A percentile compares a stretch with the other conserved stretches of the same genome.
phyloP scores from a whole-genome alignment of 2,888 invertebrate species.

The Unio delphinus region DNA sequence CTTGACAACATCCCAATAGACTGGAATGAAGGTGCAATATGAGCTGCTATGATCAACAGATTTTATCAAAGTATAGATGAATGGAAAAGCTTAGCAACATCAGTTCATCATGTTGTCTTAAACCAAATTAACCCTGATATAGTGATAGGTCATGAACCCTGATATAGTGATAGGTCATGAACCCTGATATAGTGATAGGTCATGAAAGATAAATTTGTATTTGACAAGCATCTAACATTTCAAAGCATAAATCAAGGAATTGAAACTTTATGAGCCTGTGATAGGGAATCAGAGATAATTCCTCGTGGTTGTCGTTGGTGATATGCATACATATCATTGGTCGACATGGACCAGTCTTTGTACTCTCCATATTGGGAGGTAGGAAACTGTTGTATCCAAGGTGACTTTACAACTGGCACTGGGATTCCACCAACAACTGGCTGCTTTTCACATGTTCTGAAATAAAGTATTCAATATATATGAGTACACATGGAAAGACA shows the following conservation, averaged over 20 bases:
- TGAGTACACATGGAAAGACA: neutral
- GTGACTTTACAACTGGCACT: constrained; percentile 61
- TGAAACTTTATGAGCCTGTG: constrained; percentile 47
- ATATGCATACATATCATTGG: constrained; percentile 54
- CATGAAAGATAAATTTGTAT: too few relatives aligned
- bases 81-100: too few relatives aligned
- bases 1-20: too few relatives aligned
- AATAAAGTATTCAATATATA: constrained; percentile 10
- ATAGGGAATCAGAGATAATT: constrained; percentile 35
- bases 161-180: too few relatives aligned
- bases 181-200: too few relatives aligned
- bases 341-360: constrained; percentile 42
- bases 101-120: too few relatives aligned
- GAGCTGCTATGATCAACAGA: too few relatives aligned
- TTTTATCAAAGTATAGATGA: too few relatives aligned
- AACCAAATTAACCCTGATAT: too few relatives aligned
- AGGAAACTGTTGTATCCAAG: constrained; percentile 60
- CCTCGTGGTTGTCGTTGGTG: constrained; percentile 43
- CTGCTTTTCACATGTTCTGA: constrained; percentile 63
- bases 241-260: constrained; percentile 25
- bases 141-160: too few relatives aligned
- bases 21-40: too few relatives aligned
- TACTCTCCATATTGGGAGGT: constrained; percentile 43
- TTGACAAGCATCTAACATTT: too few relatives aligned
- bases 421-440: constrained; percentile 56